These are phyloP conservation scores for Scaptomyza pallida DNA, from an alignment of 1,140 invertebrate genomes.

Conservation along the genomic window DNA sequence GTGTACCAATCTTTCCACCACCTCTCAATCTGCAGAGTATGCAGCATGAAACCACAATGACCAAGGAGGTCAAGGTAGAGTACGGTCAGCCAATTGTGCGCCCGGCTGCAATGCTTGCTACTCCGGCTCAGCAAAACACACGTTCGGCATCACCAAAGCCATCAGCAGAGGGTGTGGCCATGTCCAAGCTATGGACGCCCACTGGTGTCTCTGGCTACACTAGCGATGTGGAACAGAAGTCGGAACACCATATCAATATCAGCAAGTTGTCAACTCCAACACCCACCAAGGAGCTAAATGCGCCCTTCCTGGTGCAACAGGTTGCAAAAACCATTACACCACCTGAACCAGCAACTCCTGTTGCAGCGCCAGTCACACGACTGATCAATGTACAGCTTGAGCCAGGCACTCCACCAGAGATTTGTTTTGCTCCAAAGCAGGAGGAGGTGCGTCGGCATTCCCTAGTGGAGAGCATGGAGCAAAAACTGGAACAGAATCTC, in stretches of 20 bases:
- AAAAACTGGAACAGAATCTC: conserved; percentile 85
- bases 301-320: conserved; percentile 85
- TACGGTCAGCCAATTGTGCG: conserved; percentile 79
- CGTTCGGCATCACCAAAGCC: conserved; percentile 84
- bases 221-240: conserved; percentile 62
- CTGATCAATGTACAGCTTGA: conserved; percentile 85
- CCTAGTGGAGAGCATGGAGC: conserved; percentile 86
- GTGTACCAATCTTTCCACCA: conserved; percentile 84
- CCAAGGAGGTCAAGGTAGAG: conserved; percentile 74
- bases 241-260: conserved; percentile 62
- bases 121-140: conserved; percentile 64
- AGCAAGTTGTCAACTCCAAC: conserved; percentile 72
- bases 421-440: conserved; percentile 86
- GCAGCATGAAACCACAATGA: conserved; percentile 64
- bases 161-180: conserved; percentile 86
- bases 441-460: conserved; percentile 84
- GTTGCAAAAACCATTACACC: conserved; percentile 83
- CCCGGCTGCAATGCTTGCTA: conserved; percentile 76
- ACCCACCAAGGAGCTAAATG: conserved; percentile 84
- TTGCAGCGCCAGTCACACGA: conserved; percentile 42
- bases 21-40: conserved; percentile 55
- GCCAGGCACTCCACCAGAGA: conserved; percentile 88
- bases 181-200: conserved; percentile 87
- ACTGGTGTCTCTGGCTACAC: conserved; percentile 56
- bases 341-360: conserved; percentile 73